These are phyloP conservation scores for Neoascia interrupta DNA, from an alignment of 2,888 invertebrate genomes.

Conservation along the genomic window DNA sequence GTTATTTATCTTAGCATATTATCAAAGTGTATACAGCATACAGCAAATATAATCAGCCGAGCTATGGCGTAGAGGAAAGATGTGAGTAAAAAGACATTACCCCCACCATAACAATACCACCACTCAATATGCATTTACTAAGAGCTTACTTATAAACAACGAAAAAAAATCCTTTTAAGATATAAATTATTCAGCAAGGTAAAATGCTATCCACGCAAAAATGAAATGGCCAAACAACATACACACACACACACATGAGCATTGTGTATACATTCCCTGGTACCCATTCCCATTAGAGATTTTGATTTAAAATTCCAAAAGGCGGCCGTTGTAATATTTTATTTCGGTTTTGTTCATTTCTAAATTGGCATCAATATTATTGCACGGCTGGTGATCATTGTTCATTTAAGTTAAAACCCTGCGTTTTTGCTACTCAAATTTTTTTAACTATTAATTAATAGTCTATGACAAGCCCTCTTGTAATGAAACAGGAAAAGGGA, in stretches of 20 bases:
- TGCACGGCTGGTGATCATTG: too few relatives aligned
- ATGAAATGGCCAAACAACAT: slow-evolving; percentile 63
- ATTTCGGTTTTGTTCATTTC: slow-evolving; percentile 27
- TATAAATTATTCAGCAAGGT: slow-evolving; percentile 68
- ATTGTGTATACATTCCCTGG: not conserved
- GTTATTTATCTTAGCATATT: too few relatives aligned
- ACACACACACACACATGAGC: not conserved
- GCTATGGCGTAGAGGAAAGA: too few relatives aligned
- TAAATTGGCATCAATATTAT: too few relatives aligned
- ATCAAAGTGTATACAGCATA: too few relatives aligned
- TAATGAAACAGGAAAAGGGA: too few relatives aligned
- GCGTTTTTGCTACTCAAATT: too few relatives aligned
- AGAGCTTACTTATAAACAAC: slow-evolving; percentile 52
- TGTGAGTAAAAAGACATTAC: slow-evolving; percentile 67
- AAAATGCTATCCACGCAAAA: slow-evolving; percentile 69
- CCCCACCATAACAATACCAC: slow-evolving; percentile 49
- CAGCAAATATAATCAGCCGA: too few relatives aligned
- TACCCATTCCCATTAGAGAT: slow-evolving; percentile 43
- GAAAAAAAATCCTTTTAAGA: slow-evolving; percentile 65
- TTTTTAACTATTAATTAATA: too few relatives aligned
- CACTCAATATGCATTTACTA: slow-evolving; percentile 67
- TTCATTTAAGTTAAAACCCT: too few relatives aligned
- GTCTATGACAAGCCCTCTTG: too few relatives aligned
- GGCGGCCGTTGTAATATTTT: slow-evolving; percentile 48
- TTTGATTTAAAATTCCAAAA: slow-evolving; percentile 65